Base-by-base conservation (phyloP, 2,888 invertebrate species). In the Dichetophora obliterata region DNA sequence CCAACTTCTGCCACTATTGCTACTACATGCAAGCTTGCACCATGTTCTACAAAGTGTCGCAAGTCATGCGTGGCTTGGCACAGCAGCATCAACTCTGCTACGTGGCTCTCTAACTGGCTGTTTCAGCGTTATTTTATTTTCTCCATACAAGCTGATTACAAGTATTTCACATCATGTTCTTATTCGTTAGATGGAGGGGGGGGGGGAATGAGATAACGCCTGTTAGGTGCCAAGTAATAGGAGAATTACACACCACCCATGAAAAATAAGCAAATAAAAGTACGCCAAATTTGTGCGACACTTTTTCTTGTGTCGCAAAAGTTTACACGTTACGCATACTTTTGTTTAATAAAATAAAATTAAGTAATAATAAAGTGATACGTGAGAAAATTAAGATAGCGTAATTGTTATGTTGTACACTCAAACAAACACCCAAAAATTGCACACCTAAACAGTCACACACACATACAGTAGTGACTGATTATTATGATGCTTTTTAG, bases 21-120 rank as follows among this genome's bases (percentile, higher is more conserved):
- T 22, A 48, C 19, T 11, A 27, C 8, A 43, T 48, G 54, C 34
- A 31, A 19, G 19, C 24, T 54, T n/a, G 71, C 71, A 37, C 22
- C 71, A 57, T 57, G 71, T 71, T 71, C 27, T 54, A 37, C 71
- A 71, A 57, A 57, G 34, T 54, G 71, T 71, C 71, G 37, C 57
- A 71, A 71, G 54, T 71, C 57, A 52, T 57, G 37, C 57, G 57
- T 57, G 71, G 71, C 57, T 71, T 71, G 54, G 57, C 68, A 31
- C 31, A 50, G 27, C 34, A 66, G 22, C 43, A 22, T 16, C 65
- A 31, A 31, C 37, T 14, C 66, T 24, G 24, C 66, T 43, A 48
- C 66, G 43, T 66, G 66, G 48, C 27, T 16, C 65, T 37, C n/a
- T 48, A 43, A 43, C 43, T 22, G 9, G 8, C 68, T 27, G 50